Evolutionary conservation across 2,797 vertebrate genomes (phyloP), one percentile per base, ranked within the genome.

Genomic region (Chromobotia macracanthus): DNA sequence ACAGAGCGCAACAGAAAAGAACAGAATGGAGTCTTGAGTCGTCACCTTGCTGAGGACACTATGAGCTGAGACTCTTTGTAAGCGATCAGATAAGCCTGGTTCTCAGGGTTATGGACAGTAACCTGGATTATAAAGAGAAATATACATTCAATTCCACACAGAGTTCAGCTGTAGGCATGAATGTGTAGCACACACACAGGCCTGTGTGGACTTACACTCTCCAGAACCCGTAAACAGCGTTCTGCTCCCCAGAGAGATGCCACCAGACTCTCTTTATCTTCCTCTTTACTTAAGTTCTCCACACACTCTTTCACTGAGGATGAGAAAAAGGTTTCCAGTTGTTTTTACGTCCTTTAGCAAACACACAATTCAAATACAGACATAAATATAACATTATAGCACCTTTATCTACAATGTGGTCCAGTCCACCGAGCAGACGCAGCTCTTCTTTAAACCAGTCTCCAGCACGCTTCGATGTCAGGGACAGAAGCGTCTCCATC

Each of bases 401-500:
- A 85, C 81, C 82, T 97, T 99, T 99, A 89, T 99, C 97, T 72
- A 99, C 95, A 75, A 99, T 97, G 91, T 99, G 97, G 92, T 99
- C 97, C 82, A 99, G 94, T 87, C 97, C 97, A 84, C 97, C 97
- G 71, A 99, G 93, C 56, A 99, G 94, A 65, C 97, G 91, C 3
- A 99, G 93, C 23, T 99, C 97, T 90, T 99, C 97, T 90, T 99
- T 99, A 91, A 99, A 99, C 97, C 97, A 99, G 89, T 99, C 97
- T 50, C 97, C 97, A 5, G 97, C 97, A 89, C 97, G 91, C 85
- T 98, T 98, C 0, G 97, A 99, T 9, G 97, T 99, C 84, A 99
- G 93, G 3, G 97, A 99, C 53, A 99, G 85, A 15, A 99, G 84
- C 0, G 97, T 99, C 88, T 99, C 97, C 97, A 98, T 99, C 79